Conservation (phyloP, 2,113 vertebrate species). For the Calcarius ornatus region DNA sequence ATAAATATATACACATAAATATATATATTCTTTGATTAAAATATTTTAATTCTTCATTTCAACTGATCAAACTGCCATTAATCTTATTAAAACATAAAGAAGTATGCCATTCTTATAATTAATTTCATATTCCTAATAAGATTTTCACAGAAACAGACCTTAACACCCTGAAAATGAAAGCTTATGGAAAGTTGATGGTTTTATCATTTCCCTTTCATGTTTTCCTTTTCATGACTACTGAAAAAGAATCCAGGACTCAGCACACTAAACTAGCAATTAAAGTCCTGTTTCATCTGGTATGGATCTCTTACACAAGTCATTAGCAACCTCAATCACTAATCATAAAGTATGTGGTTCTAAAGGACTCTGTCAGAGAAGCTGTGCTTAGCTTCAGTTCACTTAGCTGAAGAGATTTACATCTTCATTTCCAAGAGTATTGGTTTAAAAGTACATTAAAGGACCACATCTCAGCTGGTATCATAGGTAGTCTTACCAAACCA, state of each 20-base stretch:
- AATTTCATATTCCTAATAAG: constrained; percentile 33
- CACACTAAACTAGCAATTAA: background rate
- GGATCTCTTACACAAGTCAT: background rate
- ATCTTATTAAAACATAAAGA: constrained; percentile 14
- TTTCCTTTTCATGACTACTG: constrained; percentile 39
- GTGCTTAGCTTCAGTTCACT: background rate
- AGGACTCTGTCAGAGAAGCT: background rate
- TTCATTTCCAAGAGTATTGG: background rate
- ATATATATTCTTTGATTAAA: background rate
- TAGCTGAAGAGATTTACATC: background rate
- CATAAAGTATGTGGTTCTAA: constrained; percentile 10
- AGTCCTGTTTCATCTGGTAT: background rate
- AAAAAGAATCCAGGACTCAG: constrained; percentile 38
- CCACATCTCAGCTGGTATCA: background rate
- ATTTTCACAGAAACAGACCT: constrained; percentile 25
- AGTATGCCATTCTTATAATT: constrained; percentile 9
- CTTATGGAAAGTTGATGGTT: constrained; percentile 16
- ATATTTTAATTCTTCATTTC: background rate
- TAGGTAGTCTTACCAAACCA: background rate
- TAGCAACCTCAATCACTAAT: constrained; percentile 10
- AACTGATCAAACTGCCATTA: background rate
- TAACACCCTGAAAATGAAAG: constrained; percentile 6
- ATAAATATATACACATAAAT: background rate
- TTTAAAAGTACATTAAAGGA: background rate
- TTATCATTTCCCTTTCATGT: constrained; percentile 42